These are phyloP conservation scores for Holotrichia oblita DNA, from an alignment of 1,140 invertebrate genomes.

Conservation along the genomic window DNA sequence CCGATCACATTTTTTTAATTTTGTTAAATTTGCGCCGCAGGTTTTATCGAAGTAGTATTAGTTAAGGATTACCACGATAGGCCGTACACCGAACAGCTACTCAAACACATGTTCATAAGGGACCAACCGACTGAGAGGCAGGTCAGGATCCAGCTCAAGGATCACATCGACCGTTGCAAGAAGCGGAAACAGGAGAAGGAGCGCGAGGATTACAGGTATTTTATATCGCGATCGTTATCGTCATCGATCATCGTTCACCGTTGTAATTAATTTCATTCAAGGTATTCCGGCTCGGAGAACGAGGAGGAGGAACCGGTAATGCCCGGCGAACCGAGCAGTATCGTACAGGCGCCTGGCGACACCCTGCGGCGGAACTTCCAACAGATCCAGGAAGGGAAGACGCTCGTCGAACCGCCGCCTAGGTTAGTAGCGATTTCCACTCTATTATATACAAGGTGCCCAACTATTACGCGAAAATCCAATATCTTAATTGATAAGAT, in stretches of 20 bases:
- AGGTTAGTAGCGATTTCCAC: conserved; percentile 49
- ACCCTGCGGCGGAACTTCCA: conserved; percentile 96
- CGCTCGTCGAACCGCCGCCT: conserved; percentile 61
- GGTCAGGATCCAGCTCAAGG: conserved; percentile 97
- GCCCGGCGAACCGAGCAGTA: conserved; percentile 88
- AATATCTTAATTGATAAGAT: no score
- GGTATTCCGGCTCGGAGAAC: conserved; percentile 88
- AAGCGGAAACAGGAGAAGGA: conserved; percentile 93
- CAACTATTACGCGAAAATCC: no score
- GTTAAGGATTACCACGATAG: conserved; percentile 98
- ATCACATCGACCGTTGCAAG: conserved; percentile 98
- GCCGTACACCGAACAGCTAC: conserved; percentile 96
- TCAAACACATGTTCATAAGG: conserved; percentile 97
- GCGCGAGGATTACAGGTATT: conserved; percentile 76
- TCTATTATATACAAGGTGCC: no score
- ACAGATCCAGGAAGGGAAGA: conserved; percentile 91
- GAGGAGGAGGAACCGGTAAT: conserved; percentile 87
- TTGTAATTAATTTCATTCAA: conserved; percentile 52
- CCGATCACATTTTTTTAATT: conserved; percentile 4
- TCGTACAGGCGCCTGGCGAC: conserved; percentile 88
- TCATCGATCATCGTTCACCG: not conserved
- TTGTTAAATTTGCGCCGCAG: conserved; percentile 46
- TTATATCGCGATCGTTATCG: not conserved
- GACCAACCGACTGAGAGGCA: conserved; percentile 98
- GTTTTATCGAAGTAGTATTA: conserved; percentile 86